These are phyloP conservation scores for Leptinotarsa juncta DNA, from an alignment of 2,888 invertebrate species.

Conservation along the genomic window DNA sequence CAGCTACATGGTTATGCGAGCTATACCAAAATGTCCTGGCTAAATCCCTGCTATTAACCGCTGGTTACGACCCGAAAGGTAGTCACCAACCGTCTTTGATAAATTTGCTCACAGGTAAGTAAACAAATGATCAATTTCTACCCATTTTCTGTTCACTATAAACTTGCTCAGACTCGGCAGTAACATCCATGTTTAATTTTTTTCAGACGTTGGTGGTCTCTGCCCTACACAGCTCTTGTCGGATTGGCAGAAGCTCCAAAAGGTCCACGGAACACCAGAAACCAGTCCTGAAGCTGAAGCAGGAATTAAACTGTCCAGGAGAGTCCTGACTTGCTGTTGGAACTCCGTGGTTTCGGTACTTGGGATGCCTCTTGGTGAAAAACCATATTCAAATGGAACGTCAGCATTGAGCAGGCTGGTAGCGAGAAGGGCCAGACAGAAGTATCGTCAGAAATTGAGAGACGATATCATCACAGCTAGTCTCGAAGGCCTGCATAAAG, in stretches of 20 bases:
- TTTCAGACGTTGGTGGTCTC: constrained; percentile 84
- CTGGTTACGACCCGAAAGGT: constrained; percentile 73
- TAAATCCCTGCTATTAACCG: constrained; percentile 76
- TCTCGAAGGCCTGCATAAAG: constrained; percentile 89
- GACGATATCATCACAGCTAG: constrained; percentile 87
- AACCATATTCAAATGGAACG: constrained; percentile 58
- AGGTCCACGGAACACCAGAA: constrained; percentile 75
- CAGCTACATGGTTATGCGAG: constrained; percentile 93
- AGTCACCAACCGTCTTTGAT: constrained; percentile 75
- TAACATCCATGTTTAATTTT: not conserved
- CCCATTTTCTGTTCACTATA: not conserved
- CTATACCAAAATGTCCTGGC: constrained; percentile 88
- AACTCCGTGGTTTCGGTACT: constrained; percentile 89
- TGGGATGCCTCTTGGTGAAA: constrained; percentile 78
- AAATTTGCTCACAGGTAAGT: constrained; percentile 78
- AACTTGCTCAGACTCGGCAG: not conserved
- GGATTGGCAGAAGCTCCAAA: constrained; percentile 87
- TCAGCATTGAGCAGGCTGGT: constrained; percentile 71
- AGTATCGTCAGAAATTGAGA: constrained; percentile 72
- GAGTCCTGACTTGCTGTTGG: constrained; percentile 92
- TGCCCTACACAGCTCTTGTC: constrained; percentile 86
- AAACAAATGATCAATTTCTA: not conserved
- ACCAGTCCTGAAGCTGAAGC: constrained; percentile 82
- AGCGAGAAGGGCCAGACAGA: constrained; percentile 68
- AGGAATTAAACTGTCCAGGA: constrained; percentile 80